Percentiles rank a stretch among this genome's conserved stretches.
Evolutionary conservation across 2,113 vertebrate species (phyloP).

Genomic region (Ptyas mucosa): DNA sequence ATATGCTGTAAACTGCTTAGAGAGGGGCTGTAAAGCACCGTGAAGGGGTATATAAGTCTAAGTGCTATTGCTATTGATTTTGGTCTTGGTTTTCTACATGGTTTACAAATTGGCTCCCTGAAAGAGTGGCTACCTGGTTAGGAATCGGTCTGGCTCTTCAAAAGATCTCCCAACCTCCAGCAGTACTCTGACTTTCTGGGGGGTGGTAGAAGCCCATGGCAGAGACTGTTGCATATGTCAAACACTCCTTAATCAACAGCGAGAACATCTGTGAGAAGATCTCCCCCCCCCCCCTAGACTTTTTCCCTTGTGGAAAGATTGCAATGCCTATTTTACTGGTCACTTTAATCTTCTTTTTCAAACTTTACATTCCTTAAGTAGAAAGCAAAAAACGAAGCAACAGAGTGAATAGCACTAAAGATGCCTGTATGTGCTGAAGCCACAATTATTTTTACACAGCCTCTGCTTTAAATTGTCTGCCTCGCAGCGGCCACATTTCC

Average conservation of each 20-base stretch:
- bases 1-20: background rate
- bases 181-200: background rate
- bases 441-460: background rate
- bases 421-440: background rate
- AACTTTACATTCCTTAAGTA: background rate
- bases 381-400: background rate
- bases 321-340: background rate
- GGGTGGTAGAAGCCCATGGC: background rate
- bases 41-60: background rate
- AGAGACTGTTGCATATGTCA: background rate
- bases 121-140: background rate
- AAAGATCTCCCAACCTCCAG: background rate
- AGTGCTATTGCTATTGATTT: background rate
- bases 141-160: background rate
- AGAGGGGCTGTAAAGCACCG: background rate
- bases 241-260: background rate
- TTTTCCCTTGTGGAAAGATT: background rate
- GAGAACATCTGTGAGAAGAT: background rate
- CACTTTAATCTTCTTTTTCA: background rate
- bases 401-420: background rate
- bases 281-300: accelerated
- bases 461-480: background rate
- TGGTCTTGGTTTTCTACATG: background rate
- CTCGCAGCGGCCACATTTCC: background rate
- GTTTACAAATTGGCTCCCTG: background rate